Evolutionary conservation across 1,140 invertebrate genomes (phyloP).

Genomic region (Andricus grossulariae): DNA sequence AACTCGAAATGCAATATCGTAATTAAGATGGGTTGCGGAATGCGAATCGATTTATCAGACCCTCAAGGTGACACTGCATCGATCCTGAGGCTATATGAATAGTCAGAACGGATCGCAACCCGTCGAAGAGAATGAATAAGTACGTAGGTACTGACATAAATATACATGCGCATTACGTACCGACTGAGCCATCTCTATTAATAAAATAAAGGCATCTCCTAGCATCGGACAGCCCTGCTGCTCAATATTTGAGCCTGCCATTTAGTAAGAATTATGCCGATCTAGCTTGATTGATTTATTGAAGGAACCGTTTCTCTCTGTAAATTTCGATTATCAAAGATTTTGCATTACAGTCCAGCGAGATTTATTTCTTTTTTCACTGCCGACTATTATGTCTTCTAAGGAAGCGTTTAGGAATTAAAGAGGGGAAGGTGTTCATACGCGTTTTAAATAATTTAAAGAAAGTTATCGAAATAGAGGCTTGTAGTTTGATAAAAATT

Average conservation of each 20-base stretch:
- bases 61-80: conserved; percentile 49
- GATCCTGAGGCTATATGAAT: conserved; percentile 58
- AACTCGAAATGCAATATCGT: conserved; percentile 28
- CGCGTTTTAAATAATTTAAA: too few relatives aligned
- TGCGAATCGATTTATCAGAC: conserved; percentile 43
- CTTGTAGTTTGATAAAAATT: too few relatives aligned
- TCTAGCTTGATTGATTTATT: conserved; percentile 13
- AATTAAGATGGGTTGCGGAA: conserved; percentile 39
- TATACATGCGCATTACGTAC: conserved; percentile 59
- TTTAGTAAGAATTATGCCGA: conserved; percentile 31
- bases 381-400: too few relatives aligned
- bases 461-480: too few relatives aligned
- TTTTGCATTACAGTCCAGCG: too few relatives aligned
- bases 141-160: conserved; percentile 58
- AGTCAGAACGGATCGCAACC: conserved; percentile 52
- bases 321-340: background rate
- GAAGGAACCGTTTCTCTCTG: background rate
- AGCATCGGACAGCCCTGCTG: conserved; percentile 44
- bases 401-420: too few relatives aligned
- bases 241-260: conserved; percentile 50
- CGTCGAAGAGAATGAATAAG: conserved; percentile 64
- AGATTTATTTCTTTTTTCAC: too few relatives aligned
- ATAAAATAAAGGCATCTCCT: conserved; percentile 66
- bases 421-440: too few relatives aligned
- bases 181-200: conserved; percentile 66